Percentiles rank a stretch among this genome's conserved stretches.
phyloP scores from a whole-genome alignment of 2,797 vertebrate genomes.

The Geotria australis region DNA sequence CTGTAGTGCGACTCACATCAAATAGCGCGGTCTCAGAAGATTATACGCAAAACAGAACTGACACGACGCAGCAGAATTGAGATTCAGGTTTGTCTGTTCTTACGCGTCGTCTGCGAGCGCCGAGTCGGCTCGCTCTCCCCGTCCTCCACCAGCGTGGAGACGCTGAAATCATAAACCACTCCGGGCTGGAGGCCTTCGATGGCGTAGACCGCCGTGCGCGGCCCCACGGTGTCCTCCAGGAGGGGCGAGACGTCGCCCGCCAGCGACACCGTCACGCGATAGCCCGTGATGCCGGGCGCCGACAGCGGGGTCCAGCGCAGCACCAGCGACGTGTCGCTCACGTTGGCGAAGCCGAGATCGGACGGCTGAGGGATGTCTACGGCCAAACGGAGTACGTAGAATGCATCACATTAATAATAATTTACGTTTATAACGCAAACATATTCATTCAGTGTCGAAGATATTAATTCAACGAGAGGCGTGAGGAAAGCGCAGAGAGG shows the following conservation, averaged over 20 bases:
- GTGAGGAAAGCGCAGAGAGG: no score
- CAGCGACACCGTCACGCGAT: constrained; percentile 69
- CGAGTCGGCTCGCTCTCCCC: constrained; percentile 67
- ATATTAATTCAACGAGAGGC: no score
- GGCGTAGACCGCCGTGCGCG: constrained; percentile 51
- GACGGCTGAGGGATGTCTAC: constrained; percentile 63
- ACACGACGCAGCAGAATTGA: no score
- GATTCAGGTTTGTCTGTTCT: constrained; percentile 7
- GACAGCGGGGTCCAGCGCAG: constrained; percentile 77
- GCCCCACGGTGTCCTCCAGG: constrained; percentile 60
- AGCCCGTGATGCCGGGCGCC: constrained; percentile 54
- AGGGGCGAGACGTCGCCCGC: constrained; percentile 74
- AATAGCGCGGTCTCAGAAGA: no score
- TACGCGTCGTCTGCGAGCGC: constrained; percentile 79
- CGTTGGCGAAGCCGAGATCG: constrained; percentile 63
- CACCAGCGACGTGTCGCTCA: constrained; percentile 73
- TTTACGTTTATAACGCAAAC: no score
- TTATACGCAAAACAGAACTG: no score
- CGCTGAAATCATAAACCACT: constrained; percentile 82
- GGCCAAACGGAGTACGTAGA: no score
- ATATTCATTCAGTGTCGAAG: no score
- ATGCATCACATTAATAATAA: no score
- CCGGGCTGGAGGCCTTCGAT: constrained; percentile 78
- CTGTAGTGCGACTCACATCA: no score
- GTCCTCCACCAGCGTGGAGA: constrained; percentile 66